Base-by-base conservation (phyloP, 2,797 vertebrate genomes). In the Crenuchus spilurus region DNA sequence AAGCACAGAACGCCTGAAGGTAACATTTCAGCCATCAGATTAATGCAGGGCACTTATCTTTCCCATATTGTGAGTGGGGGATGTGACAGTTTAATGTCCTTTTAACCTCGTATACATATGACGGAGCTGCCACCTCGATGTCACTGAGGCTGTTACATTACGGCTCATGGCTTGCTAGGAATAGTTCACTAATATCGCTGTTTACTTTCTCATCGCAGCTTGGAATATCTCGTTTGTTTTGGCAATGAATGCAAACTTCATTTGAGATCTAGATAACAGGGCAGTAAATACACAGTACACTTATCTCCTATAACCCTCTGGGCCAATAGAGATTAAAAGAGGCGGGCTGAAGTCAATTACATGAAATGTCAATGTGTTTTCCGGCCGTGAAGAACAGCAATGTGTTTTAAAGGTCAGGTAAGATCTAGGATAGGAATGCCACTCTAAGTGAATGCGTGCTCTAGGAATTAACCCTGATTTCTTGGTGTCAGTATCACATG, bases 291-390 rank as follows among this genome's bases (percentile, higher is more conserved):
- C 41, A 64, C 57, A 39, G 52, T 64, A 37, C 41, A 63, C 57
- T 74, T 51, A 31, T 55, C 48, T 74, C 30, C 24, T 41, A 31
- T n/a, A 61, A 78, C 67, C 60, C 39, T 35, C 58, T 46, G 26
- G 58, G 49, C 68, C 65, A 78, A 74, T 37, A 70, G 54, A 74
- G 70, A 77, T 76, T 65, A 74, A 62, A 49, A 61, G 46, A 65
- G 52, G 33, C 44, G 26, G 66, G 48, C 37, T n/a, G 51, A 63
- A 79, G 70, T 80, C 65, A 70, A 74, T 74, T 80, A 74, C 28
- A 70, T 41, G 61, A 80, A 74, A 80, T 74, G 70, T 33, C 77
- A 79, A 42, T 57, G 42, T n/a, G 41, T 70, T 76, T 66, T 73
- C 65, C 64, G 73, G 61, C 64, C 24, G 70, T 76, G 52, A 77